Percentiles rank a stretch among this genome's conserved stretches.
Evolutionary conservation across 2,888 invertebrate genomes (phyloP).

Genomic region (Diplolepis rosae): DNA sequence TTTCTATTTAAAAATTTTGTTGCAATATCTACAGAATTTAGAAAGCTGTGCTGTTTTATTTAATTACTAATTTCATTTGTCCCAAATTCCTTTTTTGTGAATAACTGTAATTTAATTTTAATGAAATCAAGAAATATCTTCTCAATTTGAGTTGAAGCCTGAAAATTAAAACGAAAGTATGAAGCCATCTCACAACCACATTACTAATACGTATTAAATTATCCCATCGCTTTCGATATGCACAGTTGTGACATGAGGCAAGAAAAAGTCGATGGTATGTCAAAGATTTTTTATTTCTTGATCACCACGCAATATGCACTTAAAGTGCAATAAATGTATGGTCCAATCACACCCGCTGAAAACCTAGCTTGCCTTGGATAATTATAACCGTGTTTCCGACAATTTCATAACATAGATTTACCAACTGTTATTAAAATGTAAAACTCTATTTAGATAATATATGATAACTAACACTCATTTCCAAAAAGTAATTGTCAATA

Average conservation of each 20-base stretch:
- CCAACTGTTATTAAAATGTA: slow-evolving; percentile 3
- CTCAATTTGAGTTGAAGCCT: neutral
- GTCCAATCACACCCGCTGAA: neutral
- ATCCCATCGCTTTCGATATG: neutral
- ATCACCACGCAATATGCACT: slow-evolving; percentile 13
- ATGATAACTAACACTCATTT: too few relatives aligned
- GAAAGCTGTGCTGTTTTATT: neutral
- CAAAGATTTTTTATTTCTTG: slow-evolving; percentile 7
- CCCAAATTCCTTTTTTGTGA: too few relatives aligned
- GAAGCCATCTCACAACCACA: neutral
- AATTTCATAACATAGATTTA: slow-evolving; percentile 27
- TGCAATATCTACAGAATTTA: neutral
- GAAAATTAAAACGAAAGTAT: neutral
- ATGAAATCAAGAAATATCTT: neutral
- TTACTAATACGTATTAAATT: neutral
- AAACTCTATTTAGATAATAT: too few relatives aligned
- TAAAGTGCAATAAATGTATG: slow-evolving; percentile 22
- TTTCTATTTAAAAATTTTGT: neutral
- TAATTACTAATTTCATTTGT: too few relatives aligned
- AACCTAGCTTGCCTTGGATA: slow-evolving; percentile 3
- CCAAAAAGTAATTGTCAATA: too few relatives aligned
- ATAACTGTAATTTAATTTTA: too few relatives aligned
- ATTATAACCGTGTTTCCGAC: slow-evolving; percentile 10
- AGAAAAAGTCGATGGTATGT: neutral
- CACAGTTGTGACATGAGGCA: neutral